Percentiles rank a stretch among this genome's conserved stretches.
These are phyloP conservation scores for Apis florea DNA, from an alignment of 1,140 invertebrate species.

Conservation along the genomic window DNA sequence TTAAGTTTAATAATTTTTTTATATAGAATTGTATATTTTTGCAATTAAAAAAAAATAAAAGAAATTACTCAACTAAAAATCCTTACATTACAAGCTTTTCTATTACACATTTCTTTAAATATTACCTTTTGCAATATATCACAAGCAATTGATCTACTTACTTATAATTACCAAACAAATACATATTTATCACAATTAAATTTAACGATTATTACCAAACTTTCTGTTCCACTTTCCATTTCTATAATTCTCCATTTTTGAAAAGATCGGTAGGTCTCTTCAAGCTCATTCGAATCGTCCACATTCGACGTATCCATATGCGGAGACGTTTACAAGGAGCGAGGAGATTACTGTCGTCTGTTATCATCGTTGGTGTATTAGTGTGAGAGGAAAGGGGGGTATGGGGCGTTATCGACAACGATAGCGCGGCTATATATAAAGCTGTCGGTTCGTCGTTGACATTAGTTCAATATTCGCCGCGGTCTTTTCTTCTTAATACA, in stretches of 20 bases:
- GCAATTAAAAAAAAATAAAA: too few species aligned
- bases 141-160: too few species aligned
- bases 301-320: constrained; percentile 22
- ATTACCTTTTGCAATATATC: too few species aligned
- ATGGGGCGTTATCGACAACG: constrained; percentile 28
- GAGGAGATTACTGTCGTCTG: constrained; percentile 12
- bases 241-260: background rate
- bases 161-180: too few species aligned
- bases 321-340: background rate
- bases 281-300: background rate
- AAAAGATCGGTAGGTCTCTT: background rate
- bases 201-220: too few species aligned
- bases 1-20: too few species aligned
- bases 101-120: too few species aligned
- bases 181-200: too few species aligned
- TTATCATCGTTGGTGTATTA: constrained; percentile 50
- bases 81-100: too few species aligned
- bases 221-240: background rate
- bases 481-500: background rate
- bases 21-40: too few species aligned
- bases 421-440: constrained; percentile 65
- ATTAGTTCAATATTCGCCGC: constrained; percentile 54
- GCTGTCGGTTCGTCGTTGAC: constrained; percentile 29
- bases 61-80: too few species aligned
- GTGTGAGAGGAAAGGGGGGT: background rate